phyloP scores from a whole-genome alignment of 2,113 vertebrate species.

The Morone saxatilis region DNA sequence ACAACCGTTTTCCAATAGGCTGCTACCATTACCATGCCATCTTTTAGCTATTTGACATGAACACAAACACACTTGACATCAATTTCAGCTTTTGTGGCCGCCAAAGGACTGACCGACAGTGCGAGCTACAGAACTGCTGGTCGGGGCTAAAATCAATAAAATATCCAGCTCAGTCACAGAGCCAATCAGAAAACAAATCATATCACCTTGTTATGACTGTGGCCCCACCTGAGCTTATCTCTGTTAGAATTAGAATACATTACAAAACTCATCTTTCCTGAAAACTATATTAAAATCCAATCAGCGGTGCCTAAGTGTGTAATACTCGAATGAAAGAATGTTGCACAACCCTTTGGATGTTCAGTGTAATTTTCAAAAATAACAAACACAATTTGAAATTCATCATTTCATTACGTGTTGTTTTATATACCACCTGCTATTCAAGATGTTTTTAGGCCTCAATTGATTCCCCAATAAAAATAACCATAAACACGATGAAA shows the following conservation, averaged over 20 bases:
- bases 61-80: too few relatives aligned
- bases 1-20: too few relatives aligned
- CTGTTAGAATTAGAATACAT: background rate
- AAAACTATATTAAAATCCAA: conserved; percentile 27
- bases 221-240: background rate
- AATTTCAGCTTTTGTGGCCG: too few relatives aligned
- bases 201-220: background rate
- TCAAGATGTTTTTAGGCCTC: background rate
- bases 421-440: background rate
- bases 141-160: background rate
- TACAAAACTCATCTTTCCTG: background rate
- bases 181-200: conserved; percentile 7
- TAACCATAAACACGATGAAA: background rate
- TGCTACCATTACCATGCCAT: too few relatives aligned
- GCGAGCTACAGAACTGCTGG: too few relatives aligned
- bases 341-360: background rate
- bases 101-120: too few relatives aligned
- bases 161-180: background rate
- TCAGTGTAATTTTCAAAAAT: conserved; percentile 24
- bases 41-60: too few relatives aligned
- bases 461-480: background rate
- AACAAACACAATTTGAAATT: conserved; percentile 10
- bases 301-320: conserved; percentile 3
- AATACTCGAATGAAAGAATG: background rate
- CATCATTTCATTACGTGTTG: conserved; percentile 10